A percentile compares a stretch with the other conserved stretches of the same genome.
phyloP scores from a whole-genome alignment of 2,113 vertebrate genomes.

The Microtus oregoni region DNA sequence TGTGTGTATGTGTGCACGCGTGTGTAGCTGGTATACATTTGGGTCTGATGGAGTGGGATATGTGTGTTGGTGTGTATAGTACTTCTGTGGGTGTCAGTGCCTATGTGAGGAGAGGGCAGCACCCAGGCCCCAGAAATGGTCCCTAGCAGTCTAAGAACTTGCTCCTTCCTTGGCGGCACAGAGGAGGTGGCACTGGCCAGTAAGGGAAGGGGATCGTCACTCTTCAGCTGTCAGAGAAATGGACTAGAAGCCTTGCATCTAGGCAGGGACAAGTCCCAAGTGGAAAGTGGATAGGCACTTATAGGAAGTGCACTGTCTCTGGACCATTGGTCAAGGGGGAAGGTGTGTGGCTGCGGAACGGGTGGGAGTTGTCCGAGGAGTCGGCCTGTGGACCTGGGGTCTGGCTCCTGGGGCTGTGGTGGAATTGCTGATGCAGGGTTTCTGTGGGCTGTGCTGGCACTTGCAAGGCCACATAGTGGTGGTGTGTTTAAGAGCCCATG shows the following conservation, averaged over 20 bases:
- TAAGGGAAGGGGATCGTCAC: neutral
- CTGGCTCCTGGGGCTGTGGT: neutral
- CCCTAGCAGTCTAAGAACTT: neutral
- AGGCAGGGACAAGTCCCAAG: neutral
- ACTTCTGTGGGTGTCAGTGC: neutral
- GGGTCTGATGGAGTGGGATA: neutral
- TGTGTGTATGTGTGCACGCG: neutral
- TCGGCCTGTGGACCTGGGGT: neutral
- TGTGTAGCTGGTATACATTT: neutral
- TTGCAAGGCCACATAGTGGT: neutral
- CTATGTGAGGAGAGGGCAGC: neutral
- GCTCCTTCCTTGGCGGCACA: neutral
- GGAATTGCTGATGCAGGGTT: neutral
- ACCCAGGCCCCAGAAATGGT: neutral
- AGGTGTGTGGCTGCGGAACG: neutral
- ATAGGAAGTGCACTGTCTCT: accelerated
- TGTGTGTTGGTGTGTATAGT: neutral
- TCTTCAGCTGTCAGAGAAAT: neutral
- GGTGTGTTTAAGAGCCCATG: too few relatives aligned
- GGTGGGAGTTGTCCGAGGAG: too few relatives aligned
- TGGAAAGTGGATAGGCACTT: accelerated
- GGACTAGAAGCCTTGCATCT: neutral
- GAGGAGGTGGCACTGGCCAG: accelerated
- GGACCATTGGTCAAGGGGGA: neutral
- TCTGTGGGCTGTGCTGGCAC: neutral